Conservation (phyloP, 2,113 vertebrate species). For the Hipposideros armiger region DNA sequence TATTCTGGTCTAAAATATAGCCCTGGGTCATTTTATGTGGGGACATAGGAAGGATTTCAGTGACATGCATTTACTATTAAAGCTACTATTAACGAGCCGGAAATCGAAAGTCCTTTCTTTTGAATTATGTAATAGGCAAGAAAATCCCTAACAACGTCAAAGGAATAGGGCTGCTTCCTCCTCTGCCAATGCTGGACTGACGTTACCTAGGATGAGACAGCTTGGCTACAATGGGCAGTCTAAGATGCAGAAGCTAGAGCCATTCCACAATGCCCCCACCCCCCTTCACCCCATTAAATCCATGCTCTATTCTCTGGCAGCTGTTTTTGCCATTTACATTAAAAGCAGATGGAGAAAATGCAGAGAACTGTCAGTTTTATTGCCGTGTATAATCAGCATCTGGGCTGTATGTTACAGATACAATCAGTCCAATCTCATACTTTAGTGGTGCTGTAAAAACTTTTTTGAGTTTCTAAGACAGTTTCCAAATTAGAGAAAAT, state of each 20-base stretch:
- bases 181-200: slow-evolving; percentile 65
- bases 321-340: slow-evolving; percentile 88
- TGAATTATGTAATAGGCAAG: slow-evolving; percentile 56
- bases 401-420: slow-evolving; percentile 83
- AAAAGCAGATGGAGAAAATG: slow-evolving; percentile 88
- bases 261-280: not conserved
- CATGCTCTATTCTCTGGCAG: slow-evolving; percentile 83
- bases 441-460: slow-evolving; percentile 79
- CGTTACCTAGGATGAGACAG: slow-evolving; percentile 65
- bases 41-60: slow-evolving; percentile 70
- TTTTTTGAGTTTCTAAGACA: slow-evolving; percentile 72
- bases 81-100: slow-evolving; percentile 57
- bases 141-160: slow-evolving; percentile 68
- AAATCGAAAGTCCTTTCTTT: slow-evolving; percentile 59
- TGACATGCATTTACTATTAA: slow-evolving; percentile 56
- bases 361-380: slow-evolving; percentile 87
- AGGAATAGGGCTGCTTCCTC: slow-evolving; percentile 14
- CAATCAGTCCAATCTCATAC: slow-evolving; percentile 70
- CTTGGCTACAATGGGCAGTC: slow-evolving; percentile 52
- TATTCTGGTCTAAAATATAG: slow-evolving; percentile 51
- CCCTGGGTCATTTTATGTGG: slow-evolving; percentile 63
- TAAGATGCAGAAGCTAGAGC: slow-evolving; percentile 78
- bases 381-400: slow-evolving; percentile 87
- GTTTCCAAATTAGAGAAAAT: slow-evolving; percentile 61
- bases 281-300: slow-evolving; percentile 73